A percentile compares a stretch with the other conserved stretches of the same genome.
Conservation (phyloP, 2,113 vertebrate genomes). For the Cardinalis cardinalis region DNA sequence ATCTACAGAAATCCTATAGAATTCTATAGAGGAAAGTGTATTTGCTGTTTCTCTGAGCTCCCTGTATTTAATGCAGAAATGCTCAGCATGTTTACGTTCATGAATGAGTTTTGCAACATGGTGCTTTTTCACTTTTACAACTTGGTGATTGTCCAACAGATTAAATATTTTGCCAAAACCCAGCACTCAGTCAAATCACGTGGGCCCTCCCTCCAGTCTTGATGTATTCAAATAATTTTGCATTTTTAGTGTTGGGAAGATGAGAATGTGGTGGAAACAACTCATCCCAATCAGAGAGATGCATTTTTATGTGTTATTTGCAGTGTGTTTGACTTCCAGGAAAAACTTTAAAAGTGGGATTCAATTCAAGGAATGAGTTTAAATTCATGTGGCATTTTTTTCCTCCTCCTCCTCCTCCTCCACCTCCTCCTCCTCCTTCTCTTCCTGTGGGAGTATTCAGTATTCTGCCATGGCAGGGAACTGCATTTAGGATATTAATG, state of each 20-base stretch:
- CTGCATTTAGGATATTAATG: background rate
- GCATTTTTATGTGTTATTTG: constrained; percentile 17
- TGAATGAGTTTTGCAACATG: background rate
- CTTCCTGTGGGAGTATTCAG: constrained; percentile 41
- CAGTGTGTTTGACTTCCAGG: constrained; percentile 19
- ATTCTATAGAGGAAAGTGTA: background rate
- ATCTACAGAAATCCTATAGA: background rate
- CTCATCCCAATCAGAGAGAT: background rate
- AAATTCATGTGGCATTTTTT: constrained; percentile 24
- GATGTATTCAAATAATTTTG: background rate
- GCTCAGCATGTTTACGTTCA: background rate
- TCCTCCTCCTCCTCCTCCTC: background rate
- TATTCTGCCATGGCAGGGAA: constrained; percentile 36
- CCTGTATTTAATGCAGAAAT: background rate
- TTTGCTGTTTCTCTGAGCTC: background rate
- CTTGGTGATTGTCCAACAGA: background rate
- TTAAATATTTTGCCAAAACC: background rate
- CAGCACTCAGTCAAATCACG: background rate
- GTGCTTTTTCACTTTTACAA: background rate
- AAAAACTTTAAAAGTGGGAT: constrained; percentile 51
- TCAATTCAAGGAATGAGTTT: constrained; percentile 53
- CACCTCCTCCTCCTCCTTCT: constrained; percentile 2
- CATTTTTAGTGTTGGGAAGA: background rate
- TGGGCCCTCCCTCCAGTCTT: background rate
- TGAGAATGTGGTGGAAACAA: background rate